Conservation (phyloP, 2,113 vertebrate genomes). For the Pleuronectes platessa region DNA sequence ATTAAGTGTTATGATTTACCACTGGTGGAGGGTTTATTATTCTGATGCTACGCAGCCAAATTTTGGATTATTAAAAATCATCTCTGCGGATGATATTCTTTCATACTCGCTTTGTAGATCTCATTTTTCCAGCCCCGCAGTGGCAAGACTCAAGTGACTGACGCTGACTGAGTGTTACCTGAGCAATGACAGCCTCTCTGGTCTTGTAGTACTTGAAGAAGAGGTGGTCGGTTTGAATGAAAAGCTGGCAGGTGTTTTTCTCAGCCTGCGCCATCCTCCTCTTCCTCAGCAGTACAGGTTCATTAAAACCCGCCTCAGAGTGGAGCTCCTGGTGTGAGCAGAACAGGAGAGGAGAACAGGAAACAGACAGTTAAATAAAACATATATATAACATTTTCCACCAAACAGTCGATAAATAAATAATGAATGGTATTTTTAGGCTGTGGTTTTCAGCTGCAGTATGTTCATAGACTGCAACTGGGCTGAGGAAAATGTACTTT, state of each 20-base stretch:
- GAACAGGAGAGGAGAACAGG: neutral
- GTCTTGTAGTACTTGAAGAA: conserved; percentile 95
- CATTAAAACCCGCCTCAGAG: conserved; percentile 40
- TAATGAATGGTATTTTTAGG: conserved; percentile 58
- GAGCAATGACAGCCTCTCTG: conserved; percentile 93
- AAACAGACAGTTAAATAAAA: conserved; percentile 59
- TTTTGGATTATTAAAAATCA: neutral
- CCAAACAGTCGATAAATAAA: conserved; percentile 59
- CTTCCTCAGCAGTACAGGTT: conserved; percentile 87
- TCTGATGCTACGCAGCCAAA: neutral
- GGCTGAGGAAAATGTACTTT: conserved; percentile 2
- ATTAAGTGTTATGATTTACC: neutral
- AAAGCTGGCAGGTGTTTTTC: conserved; percentile 97
- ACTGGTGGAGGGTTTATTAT: neutral
- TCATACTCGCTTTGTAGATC: neutral
- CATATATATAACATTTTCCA: conserved; percentile 42
- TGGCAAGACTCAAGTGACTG: neutral
- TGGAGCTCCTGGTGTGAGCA: conserved; percentile 60
- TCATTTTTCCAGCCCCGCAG: neutral
- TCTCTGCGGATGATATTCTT: neutral
- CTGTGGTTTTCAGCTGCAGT: conserved; percentile 10
- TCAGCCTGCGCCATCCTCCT: conserved; percentile 92
- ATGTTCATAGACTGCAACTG: conserved; percentile 12
- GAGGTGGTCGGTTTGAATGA: conserved; percentile 98
- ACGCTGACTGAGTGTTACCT: conserved; percentile 63